Conservation (phyloP, 2,888 invertebrate species). For the Euproctis similis region DNA sequence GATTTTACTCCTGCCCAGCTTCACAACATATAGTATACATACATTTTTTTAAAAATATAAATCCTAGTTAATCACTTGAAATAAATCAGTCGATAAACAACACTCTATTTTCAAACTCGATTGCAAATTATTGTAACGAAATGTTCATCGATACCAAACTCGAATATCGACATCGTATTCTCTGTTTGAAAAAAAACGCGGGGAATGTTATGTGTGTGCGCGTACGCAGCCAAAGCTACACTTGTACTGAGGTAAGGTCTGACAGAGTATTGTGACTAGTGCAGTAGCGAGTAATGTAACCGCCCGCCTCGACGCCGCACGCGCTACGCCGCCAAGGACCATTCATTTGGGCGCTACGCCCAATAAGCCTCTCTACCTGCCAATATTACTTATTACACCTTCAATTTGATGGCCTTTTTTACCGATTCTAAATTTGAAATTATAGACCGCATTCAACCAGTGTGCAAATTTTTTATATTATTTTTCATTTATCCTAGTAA, state of each 20-base stretch:
- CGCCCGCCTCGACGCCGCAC: conserved; percentile 27
- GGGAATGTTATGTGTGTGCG: conserved; percentile 39
- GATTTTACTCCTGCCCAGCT: conserved; percentile 42
- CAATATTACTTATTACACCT: conserved; percentile 29
- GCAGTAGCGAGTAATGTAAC: conserved; percentile 28
- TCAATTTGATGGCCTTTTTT: conserved; percentile 10
- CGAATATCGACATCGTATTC: conserved; percentile 38
- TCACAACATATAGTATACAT: conserved; percentile 42
- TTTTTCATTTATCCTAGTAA: no score
- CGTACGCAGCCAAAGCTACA: conserved; percentile 60
- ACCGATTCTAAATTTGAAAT: no score
- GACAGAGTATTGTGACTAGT: no score
- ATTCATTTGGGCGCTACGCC: conserved; percentile 60
- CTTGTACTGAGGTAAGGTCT: conserved; percentile 57
- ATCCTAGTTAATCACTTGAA: conserved; percentile 17
- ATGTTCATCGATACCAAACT: conserved; percentile 15
- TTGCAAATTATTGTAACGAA: conserved; percentile 10
- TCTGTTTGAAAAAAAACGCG: conserved; percentile 24
- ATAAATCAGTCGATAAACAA: conserved; percentile 3
- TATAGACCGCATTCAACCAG: no score
- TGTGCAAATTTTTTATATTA: no score
- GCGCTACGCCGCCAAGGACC: conserved; percentile 43
- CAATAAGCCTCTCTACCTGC: conserved; percentile 44
- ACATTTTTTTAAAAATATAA: conserved; percentile 31
- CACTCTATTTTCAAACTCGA: conserved; percentile 7